Conservation (phyloP, 30 jellyfish, hydroid and myxozoan species). For the Morbakka virulenta region DNA sequence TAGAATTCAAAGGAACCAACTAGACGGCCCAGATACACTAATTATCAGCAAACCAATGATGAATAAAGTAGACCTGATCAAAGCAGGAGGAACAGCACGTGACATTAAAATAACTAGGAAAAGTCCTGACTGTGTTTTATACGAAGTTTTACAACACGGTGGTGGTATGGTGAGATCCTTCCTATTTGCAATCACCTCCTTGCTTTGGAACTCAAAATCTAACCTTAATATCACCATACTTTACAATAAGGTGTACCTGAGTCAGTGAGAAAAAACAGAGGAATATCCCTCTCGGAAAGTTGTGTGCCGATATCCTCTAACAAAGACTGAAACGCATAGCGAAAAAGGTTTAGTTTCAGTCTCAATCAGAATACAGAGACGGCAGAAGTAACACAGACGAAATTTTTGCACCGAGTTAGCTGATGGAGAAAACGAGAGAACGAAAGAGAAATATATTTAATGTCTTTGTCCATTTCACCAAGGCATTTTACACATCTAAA, state of each 20-base stretch:
- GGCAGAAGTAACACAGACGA: slow-evolving; percentile 59
- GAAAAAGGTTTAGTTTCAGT: slow-evolving; percentile 35
- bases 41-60: too few species aligned
- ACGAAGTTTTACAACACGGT: slow-evolving; percentile 44
- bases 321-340: slow-evolving; percentile 34
- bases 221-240: slow-evolving; percentile 41
- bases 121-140: slow-evolving; percentile 44
- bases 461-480: slow-evolving; percentile 58
- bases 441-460: slow-evolving; percentile 48
- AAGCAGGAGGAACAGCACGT: too few species aligned
- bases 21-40: too few species aligned
- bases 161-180: slow-evolving; percentile 38
- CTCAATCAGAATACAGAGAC: slow-evolving; percentile 52
- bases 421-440: slow-evolving; percentile 38
- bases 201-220: slow-evolving; percentile 20
- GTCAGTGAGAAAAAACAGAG: slow-evolving; percentile 29
- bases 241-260: slow-evolving; percentile 20
- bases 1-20: too few species aligned
- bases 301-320: too few species aligned
- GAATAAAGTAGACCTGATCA: too few species aligned
- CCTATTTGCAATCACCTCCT: slow-evolving; percentile 1
- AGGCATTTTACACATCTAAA: slow-evolving; percentile 60
- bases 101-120: too few species aligned
- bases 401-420: slow-evolving; percentile 38
- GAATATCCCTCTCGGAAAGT: too few species aligned